Evolutionary conservation across 1,140 invertebrate species (phyloP), one percentile per base, ranked within the genome.

Genomic region (Grapholita molesta): DNA sequence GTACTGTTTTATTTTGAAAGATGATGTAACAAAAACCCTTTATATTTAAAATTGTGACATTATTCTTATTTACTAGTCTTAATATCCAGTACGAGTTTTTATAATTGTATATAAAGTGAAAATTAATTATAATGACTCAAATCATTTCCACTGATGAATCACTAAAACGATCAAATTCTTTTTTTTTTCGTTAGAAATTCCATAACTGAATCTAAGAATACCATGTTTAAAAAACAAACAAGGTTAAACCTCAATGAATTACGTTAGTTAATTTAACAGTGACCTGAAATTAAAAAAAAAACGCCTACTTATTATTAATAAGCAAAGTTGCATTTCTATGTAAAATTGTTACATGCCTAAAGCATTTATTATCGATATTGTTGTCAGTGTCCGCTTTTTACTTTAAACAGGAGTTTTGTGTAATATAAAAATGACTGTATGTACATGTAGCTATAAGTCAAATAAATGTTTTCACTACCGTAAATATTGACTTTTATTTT

Each of bases 391-490:
- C 76, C 72, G 83, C 84, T 80, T 80, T 79, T 68, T 57, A 78
- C 77, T 81, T 84, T 77, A 74, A 81, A 66, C 69, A 21, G 18
- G n/a, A 48, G 8, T 76, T 65, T 70, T 81, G 78, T 85, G 77
- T 81, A 78, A 78, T 73, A 80, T 70, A 80, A 48, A 68, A 75
- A 64, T 68, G 80, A 86, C 78, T 86, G 79, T 87, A 82, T 87
- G 86, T 88, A 85, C 70, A 74, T 73, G 72, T 80, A 75, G 53
- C 65, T 67, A 64, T 70, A 72, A 83, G 72, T 71, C 69, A 67
- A 83, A 81, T 90, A 86, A 88, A 88, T 82, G 84, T 87, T 87
- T 87, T 80, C 77, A 84, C 75, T 76, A 79, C 42, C 18, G 11
- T 48, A 21, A 48, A 21, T 15, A 0, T n/a, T n/a, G 18, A 21